phyloP scores from a whole-genome alignment of 2,113 vertebrate species.

The Pardalotus punctatus region DNA sequence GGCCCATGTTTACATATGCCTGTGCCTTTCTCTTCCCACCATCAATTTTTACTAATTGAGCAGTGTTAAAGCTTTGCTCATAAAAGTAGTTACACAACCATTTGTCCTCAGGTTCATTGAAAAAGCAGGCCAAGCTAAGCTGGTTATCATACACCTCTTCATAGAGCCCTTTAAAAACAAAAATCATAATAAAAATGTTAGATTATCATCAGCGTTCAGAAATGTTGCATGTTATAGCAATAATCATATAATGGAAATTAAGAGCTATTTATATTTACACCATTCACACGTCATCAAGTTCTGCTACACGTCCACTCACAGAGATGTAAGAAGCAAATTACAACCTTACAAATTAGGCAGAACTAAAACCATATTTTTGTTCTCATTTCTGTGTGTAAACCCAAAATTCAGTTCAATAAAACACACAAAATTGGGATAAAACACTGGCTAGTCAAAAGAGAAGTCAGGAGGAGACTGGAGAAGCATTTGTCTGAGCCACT shows the following conservation, averaged over 20 bases:
- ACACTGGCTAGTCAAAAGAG: neutral
- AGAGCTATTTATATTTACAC: neutral
- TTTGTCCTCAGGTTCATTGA: constrained; percentile 75
- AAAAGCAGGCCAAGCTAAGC: constrained; percentile 77
- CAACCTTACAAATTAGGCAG: neutral
- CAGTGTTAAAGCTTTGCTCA: constrained; percentile 73
- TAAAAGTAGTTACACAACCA: constrained; percentile 83
- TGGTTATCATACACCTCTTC: constrained; percentile 78
- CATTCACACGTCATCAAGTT: neutral
- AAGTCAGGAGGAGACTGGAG: neutral
- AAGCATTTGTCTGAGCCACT: neutral
- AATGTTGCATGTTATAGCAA: neutral
- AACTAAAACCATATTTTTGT: neutral
- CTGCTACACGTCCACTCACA: neutral
- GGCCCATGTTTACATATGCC: constrained; percentile 72
- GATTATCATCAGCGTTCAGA: neutral
- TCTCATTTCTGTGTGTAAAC: neutral
- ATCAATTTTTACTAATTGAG: constrained; percentile 71
- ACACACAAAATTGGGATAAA: neutral
- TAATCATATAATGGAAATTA: neutral
- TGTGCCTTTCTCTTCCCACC: constrained; percentile 78
- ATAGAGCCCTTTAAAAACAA: constrained; percentile 64
- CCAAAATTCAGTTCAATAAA: neutral
- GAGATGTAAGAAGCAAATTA: neutral
- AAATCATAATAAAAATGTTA: neutral